phyloP scores from a whole-genome alignment of 2,113 vertebrate genomes.

The Malurus alboscapulatus region DNA sequence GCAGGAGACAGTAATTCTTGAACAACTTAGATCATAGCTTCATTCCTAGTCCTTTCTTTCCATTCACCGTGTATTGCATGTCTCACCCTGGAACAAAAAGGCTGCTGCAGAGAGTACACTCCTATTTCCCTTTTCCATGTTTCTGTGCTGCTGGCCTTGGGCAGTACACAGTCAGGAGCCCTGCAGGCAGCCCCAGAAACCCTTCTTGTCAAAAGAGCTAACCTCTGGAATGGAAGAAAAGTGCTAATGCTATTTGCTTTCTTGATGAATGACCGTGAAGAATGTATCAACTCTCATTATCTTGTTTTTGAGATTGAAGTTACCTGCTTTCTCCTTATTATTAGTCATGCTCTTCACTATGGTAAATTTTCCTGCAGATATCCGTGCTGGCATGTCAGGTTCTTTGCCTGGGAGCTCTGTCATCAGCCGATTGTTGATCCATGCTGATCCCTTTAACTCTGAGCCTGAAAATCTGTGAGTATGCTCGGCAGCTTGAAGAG shows the following conservation, averaged over 20 bases:
- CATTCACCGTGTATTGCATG: neutral
- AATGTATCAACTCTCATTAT: neutral
- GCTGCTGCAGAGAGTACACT: neutral
- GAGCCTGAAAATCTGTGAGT: slow-evolving; percentile 94
- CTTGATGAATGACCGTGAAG: neutral
- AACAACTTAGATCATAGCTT: neutral
- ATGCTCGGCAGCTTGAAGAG: neutral
- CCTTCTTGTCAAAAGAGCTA: neutral
- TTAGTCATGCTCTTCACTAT: neutral
- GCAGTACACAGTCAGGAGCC: neutral
- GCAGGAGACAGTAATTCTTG: neutral
- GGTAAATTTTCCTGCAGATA: slow-evolving; percentile 66
- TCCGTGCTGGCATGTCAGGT: slow-evolving; percentile 84
- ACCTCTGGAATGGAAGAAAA: neutral
- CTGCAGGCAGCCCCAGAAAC: neutral
- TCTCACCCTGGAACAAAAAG: neutral
- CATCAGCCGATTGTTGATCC: slow-evolving; percentile 90
- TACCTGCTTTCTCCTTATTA: neutral
- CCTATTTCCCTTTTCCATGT: neutral
- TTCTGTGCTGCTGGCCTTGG: neutral
- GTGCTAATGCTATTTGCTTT: neutral
- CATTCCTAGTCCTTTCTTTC: neutral
- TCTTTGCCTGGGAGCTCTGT: slow-evolving; percentile 89
- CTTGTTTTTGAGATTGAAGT: neutral
- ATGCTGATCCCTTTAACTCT: slow-evolving; percentile 88